Percentiles rank a stretch among this genome's conserved stretches.
These are phyloP conservation scores for Gila orcuttii DNA, from an alignment of 2,113 vertebrate species.

Conservation along the genomic window DNA sequence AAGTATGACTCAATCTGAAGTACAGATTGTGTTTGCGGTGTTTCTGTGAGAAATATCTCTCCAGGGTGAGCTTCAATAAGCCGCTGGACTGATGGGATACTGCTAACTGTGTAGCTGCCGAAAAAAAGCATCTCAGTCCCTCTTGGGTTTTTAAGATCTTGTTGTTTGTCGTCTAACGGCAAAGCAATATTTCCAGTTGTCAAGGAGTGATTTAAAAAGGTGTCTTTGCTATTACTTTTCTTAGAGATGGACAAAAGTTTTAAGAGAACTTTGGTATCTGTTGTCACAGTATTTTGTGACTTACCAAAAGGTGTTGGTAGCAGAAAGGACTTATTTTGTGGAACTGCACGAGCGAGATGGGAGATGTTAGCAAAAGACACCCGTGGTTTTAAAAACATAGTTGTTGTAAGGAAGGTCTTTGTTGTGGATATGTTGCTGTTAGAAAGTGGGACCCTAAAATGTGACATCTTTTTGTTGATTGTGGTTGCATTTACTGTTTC, in stretches of 20 bases:
- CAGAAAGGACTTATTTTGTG: neutral
- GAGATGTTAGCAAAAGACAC: neutral
- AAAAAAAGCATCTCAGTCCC: neutral
- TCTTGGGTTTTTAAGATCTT: constrained; percentile 8
- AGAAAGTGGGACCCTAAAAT: neutral
- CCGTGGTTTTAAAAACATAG: neutral
- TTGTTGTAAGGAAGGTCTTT: neutral
- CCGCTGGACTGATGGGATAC: constrained; percentile 11
- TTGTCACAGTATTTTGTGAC: constrained; percentile 3
- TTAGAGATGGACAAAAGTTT: constrained; percentile 8
- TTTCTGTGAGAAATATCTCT: constrained; percentile 11
- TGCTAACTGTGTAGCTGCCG: constrained; percentile 6
- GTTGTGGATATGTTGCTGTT: neutral
- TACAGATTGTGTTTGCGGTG: neutral
- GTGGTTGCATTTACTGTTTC: neutral
- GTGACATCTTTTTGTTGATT: neutral
- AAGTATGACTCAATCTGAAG: neutral
- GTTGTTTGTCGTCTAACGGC: neutral
- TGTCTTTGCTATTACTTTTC: neutral
- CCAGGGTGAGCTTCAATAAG: neutral
- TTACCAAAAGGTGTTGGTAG: neutral
- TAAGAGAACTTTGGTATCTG: neutral
- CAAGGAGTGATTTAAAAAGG: neutral
- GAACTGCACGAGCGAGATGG: neutral
- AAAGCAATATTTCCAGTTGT: neutral